Evolutionary conservation across 2,113 vertebrate genomes (phyloP).

Genomic region (Muntiacus reevesi): DNA sequence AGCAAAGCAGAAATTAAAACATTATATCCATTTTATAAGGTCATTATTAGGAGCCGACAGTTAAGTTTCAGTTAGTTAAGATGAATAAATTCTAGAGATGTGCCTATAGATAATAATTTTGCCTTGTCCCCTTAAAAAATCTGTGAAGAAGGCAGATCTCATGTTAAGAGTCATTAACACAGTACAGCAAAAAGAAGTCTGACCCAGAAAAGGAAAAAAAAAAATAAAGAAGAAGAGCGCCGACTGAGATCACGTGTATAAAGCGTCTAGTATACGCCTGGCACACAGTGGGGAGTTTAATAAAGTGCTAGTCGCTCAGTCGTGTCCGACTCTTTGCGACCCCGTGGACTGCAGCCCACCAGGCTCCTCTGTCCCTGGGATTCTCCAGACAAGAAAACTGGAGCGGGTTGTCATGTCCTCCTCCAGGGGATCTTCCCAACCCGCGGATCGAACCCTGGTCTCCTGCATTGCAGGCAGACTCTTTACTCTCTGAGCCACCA

Average conservation of each 20-base stretch:
- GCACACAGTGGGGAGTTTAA: neutral
- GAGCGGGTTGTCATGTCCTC: neutral
- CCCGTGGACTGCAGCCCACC: neutral
- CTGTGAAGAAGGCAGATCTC: neutral
- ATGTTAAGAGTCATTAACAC: neutral
- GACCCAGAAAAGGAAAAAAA: neutral
- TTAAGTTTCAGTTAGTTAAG: neutral
- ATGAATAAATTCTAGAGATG: neutral
- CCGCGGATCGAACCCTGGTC: fast-evolving
- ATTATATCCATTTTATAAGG: neutral
- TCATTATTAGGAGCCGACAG: neutral
- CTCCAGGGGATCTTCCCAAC: neutral
- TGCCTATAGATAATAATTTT: no score
- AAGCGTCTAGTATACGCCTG: neutral
- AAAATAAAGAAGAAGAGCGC: neutral
- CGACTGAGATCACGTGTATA: neutral
- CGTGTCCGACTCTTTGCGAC: neutral
- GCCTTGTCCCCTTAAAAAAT: neutral
- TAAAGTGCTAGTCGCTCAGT: neutral
- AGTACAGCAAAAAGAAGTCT: neutral
- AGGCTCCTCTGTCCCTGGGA: neutral
- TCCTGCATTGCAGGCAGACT: neutral
- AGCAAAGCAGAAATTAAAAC: neutral
- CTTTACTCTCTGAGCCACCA: neutral
- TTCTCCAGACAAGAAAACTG: neutral